phyloP scores from a whole-genome alignment of 2,113 vertebrate genomes.

The Brienomyrus longianalis region DNA sequence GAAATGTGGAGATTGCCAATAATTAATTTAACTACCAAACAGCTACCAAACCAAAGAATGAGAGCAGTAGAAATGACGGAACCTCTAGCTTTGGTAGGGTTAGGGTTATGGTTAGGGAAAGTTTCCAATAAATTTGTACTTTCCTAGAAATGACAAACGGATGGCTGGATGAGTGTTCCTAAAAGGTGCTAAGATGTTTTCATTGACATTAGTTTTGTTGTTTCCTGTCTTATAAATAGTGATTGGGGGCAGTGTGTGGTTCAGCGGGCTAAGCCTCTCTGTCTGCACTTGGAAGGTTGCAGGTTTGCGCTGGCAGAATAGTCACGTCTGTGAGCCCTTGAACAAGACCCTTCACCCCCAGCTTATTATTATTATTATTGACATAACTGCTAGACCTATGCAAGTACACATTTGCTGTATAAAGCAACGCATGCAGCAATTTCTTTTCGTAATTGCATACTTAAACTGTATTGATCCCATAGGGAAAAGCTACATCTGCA shows the following conservation, averaged over 20 bases:
- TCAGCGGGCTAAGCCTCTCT: not conserved
- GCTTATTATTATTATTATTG: not conserved
- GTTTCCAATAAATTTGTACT: not conserved
- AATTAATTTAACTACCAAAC: not conserved
- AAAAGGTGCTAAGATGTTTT: not conserved
- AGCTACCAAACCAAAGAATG: not conserved
- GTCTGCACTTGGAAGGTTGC: not conserved
- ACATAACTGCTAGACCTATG: not conserved
- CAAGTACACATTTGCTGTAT: not conserved
- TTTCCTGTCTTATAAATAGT: not conserved
- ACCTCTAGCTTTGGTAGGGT: not conserved
- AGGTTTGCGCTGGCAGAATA: not conserved
- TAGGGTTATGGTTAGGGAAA: not conserved
- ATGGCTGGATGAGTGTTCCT: not conserved
- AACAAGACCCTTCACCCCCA: not conserved
- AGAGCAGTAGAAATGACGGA: not conserved
- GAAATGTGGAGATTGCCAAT: not conserved
- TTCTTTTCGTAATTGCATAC: not conserved
- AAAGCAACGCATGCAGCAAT: not conserved
- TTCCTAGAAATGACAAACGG: not conserved
- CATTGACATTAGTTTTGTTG: not conserved
- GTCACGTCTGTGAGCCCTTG: not conserved
- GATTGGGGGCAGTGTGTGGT: not conserved
- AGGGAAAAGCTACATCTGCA: too few relatives aligned
- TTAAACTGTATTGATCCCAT: not conserved